Percentiles rank a stretch among this genome's conserved stretches.
Conservation (phyloP, 2,888 invertebrate genomes). For the Adineta ricciae region DNA sequence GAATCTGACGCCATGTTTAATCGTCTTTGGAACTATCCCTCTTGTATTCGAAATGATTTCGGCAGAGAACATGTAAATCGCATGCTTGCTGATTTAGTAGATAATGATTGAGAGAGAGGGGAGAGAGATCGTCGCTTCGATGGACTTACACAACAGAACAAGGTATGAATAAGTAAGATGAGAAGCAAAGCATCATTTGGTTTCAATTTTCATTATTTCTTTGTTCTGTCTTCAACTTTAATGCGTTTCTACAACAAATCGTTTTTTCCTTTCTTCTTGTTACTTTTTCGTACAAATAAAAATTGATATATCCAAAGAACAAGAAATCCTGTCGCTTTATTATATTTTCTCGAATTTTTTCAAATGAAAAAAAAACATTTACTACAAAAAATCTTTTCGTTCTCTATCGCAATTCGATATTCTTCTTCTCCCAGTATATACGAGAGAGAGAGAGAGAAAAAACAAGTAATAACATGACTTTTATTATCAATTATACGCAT, state of each 20-base stretch:
- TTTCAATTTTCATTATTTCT: not conserved
- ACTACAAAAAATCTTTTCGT: not conserved
- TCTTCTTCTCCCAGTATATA: too few species aligned
- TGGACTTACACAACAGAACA: not conserved
- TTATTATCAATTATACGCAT: not conserved
- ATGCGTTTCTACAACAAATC: slow-evolving; percentile 5
- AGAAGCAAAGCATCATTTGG: not conserved
- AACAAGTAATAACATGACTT: too few species aligned
- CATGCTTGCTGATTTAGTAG: not conserved
- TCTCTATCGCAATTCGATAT: too few species aligned
- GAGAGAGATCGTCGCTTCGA: not conserved
- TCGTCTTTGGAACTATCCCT: too few species aligned
- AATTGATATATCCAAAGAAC: not conserved
- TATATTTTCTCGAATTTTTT: not conserved
- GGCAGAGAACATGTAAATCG: too few species aligned
- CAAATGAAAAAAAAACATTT: not conserved
- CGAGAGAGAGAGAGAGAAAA: too few species aligned
- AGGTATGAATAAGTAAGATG: not conserved
- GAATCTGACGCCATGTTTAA: too few species aligned
- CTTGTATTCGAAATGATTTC: too few species aligned
- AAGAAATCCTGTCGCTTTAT: not conserved
- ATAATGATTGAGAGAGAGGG: not conserved
- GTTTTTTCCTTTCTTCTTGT: not conserved
- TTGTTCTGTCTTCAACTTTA: not conserved
- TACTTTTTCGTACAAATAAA: not conserved